Percentiles rank a stretch among this genome's conserved stretches.
Conservation (phyloP, 2,113 vertebrate species). For the Muscicapa adusta region DNA sequence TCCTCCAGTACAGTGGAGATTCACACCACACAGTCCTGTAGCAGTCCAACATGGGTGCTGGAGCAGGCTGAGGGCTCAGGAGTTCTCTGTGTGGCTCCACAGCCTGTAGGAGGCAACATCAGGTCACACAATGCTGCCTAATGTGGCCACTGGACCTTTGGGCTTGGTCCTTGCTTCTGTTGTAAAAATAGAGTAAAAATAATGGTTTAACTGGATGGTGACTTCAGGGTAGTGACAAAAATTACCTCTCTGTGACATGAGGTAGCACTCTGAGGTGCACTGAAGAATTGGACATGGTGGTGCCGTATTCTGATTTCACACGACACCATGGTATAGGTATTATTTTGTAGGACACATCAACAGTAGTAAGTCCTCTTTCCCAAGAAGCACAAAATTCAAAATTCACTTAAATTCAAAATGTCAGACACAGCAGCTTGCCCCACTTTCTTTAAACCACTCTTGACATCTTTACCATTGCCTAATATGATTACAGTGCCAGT, state of each 20-base stretch:
- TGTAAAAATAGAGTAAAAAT: not conserved
- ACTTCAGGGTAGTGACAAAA: not conserved
- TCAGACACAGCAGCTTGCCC: not conserved
- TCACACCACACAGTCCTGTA: not conserved
- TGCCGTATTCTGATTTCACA: not conserved
- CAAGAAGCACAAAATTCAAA: not conserved
- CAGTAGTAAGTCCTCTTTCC: not conserved
- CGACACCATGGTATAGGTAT: not conserved
- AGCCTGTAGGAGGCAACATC: not conserved
- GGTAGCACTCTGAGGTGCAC: not conserved
- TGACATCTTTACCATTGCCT: not conserved
- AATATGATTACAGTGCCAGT: not conserved
- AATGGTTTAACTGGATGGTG: not conserved
- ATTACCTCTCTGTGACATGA: not conserved
- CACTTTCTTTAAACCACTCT: constrained; percentile 8
- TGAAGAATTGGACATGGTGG: not conserved
- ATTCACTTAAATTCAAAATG: not conserved
- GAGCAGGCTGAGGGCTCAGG: not conserved
- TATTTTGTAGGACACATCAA: not conserved
- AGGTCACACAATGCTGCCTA: not conserved
- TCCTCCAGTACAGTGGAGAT: fast-evolving
- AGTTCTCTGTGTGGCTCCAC: not conserved
- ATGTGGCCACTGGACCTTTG: not conserved
- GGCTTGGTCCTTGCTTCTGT: not conserved
- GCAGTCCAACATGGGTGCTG: not conserved